A percentile compares a stretch with the other conserved stretches of the same genome.
phyloP scores from a whole-genome alignment of 1,140 invertebrate genomes.

The Trichoplusia ni region DNA sequence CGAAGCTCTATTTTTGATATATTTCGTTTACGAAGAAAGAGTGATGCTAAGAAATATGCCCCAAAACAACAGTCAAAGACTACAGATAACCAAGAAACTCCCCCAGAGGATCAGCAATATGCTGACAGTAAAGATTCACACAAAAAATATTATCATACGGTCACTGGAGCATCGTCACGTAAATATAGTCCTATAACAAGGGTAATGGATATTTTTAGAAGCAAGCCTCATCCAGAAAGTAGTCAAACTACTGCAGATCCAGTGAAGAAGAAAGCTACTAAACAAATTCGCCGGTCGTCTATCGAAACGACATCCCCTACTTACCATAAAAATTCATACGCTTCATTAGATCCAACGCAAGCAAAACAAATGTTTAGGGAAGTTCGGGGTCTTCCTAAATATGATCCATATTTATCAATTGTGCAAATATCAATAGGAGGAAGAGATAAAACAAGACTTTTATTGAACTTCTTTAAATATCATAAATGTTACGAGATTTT shows the following conservation, averaged over 20 bases:
- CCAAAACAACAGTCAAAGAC: conserved; percentile 55
- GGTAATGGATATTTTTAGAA: conserved; percentile 76
- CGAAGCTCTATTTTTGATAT: conserved; percentile 79
- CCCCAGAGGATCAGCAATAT: conserved; percentile 56
- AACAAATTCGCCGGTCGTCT: conserved; percentile 68
- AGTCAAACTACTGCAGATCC: conserved; percentile 53
- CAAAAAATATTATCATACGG: conserved; percentile 78
- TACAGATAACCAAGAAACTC: conserved; percentile 63
- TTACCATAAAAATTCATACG: conserved; percentile 78
- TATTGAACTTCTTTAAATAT: conserved; percentile 78
- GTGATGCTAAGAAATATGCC: conserved; percentile 71
- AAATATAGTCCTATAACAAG: conserved; percentile 75
- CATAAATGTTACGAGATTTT: conserved; percentile 78
- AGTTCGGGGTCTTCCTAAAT: conserved; percentile 73
- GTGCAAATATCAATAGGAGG: conserved; percentile 77
- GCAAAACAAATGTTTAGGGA: conserved; percentile 77
- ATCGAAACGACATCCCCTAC: conserved; percentile 76
- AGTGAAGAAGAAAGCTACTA: conserved; percentile 64
- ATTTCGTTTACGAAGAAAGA: conserved; percentile 75
- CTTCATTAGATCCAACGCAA: conserved; percentile 69
- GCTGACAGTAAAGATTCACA: conserved; percentile 67
- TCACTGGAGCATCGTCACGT: conserved; percentile 72
- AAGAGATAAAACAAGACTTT: conserved; percentile 73
- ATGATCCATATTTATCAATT: conserved; percentile 77
- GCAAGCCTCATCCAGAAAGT: conserved; percentile 62